A percentile compares a stretch with the other conserved stretches of the same genome.
These are phyloP conservation scores for Anastrepha ludens DNA, from an alignment of 1,140 invertebrate species.

Conservation along the genomic window DNA sequence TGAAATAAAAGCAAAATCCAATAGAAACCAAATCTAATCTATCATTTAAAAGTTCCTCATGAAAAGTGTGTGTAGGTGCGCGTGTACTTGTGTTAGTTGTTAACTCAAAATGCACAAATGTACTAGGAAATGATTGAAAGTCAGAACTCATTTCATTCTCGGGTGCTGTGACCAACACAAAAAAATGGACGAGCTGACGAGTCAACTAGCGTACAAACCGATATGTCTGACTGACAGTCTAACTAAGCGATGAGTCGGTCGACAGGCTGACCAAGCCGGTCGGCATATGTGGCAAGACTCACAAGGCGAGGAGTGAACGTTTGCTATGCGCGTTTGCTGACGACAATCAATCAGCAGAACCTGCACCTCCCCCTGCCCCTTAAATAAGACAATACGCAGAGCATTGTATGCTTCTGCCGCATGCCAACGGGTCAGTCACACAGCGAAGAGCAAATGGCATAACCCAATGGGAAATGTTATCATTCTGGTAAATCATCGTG, in stretches of 20 bases:
- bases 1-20: not conserved
- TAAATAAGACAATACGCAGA: no score
- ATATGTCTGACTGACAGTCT: not conserved
- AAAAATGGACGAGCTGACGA: not conserved
- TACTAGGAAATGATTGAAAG: not conserved
- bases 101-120: not conserved
- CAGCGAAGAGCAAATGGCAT: not conserved
- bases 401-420: not conserved
- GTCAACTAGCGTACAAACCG: not conserved
- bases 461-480: not conserved
- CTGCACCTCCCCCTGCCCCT: not conserved
- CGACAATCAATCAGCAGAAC: conserved; percentile 5
- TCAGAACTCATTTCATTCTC: not conserved
- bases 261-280: not conserved
- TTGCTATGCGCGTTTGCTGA: not conserved
- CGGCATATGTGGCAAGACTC: not conserved
- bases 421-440: not conserved
- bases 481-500: not conserved
- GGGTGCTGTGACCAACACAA: not conserved
- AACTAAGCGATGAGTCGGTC: not conserved
- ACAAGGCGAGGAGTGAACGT: not conserved
- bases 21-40: conserved; percentile 14
- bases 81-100: not conserved
- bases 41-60: conserved; percentile 8
- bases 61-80: not conserved